Conservation (phyloP, 1,140 invertebrate species). For the Euura saliciscinereae region DNA sequence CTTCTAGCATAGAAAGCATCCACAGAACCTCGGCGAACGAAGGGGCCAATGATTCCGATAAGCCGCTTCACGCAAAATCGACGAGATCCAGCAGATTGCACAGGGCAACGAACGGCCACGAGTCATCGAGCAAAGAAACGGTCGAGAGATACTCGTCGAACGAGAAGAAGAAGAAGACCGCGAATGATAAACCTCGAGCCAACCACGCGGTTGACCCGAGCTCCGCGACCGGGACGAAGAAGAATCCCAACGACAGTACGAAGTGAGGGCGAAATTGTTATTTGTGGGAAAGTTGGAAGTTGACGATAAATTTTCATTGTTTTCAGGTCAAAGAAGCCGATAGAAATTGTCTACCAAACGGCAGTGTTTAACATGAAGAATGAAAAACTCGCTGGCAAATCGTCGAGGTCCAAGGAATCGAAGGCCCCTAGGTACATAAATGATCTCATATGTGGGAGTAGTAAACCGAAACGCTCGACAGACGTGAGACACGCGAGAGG, state of each 20-base stretch:
- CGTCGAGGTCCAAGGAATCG: conserved; percentile 30
- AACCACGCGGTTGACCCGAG: not conserved
- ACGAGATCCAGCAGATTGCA: not conserved
- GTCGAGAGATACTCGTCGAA: not conserved
- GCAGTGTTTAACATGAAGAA: conserved; percentile 52
- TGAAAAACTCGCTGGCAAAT: conserved; percentile 40
- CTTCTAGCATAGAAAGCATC: conserved; percentile 4
- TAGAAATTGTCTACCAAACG: conserved; percentile 48
- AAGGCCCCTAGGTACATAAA: conserved; percentile 42
- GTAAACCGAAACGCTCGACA: conserved; percentile 30
- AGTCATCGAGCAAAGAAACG: not conserved
- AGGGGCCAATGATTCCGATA: not conserved
- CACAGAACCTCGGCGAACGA: not conserved
- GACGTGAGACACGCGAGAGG: conserved; percentile 36
- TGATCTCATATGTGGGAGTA: conserved; percentile 45
- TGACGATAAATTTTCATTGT: conserved; percentile 2
- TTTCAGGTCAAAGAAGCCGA: conserved; percentile 40
- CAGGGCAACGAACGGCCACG: not conserved
- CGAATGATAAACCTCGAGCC: not conserved
- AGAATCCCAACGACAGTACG: not conserved
- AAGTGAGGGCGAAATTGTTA: not conserved
- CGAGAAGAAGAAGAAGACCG: not conserved
- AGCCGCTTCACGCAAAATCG: not conserved
- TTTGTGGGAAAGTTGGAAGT: not conserved
- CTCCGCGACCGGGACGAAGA: not conserved